These are phyloP conservation scores for Ascidia mentula DNA, from an alignment of 23 tunicate species.

Conservation along the genomic window DNA sequence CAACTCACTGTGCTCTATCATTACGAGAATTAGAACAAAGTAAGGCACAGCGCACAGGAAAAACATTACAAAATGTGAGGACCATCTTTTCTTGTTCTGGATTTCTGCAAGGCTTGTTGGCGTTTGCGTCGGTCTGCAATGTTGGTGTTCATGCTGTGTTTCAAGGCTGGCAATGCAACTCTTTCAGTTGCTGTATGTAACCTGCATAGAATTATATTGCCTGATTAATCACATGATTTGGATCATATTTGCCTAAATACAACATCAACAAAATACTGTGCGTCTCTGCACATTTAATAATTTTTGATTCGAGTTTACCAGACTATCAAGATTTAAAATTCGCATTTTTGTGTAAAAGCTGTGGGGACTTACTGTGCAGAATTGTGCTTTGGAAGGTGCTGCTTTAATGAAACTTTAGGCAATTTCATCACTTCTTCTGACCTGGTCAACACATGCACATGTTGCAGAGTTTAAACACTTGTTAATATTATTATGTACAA, in stretches of 20 bases:
- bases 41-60: not conserved
- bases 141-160: conserved; percentile 62
- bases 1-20: too few species aligned
- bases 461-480: too few species aligned
- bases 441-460: too few species aligned
- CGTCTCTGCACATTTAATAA: too few species aligned
- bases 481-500: too few species aligned
- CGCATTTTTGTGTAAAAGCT: too few species aligned
- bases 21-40: too few species aligned
- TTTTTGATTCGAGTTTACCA: too few species aligned
- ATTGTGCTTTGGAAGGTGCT: conserved; percentile 24
- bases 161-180: conserved; percentile 49
- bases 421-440: conserved; percentile 35
- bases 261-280: too few species aligned
- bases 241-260: too few species aligned
- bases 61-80: not conserved
- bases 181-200: conserved; percentile 18
- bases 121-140: conserved; percentile 63
- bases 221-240: too few species aligned
- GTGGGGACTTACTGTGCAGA: conserved; percentile 34
- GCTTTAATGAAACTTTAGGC: conserved; percentile 45
- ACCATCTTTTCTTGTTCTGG: conserved; percentile 26
- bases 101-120: conserved; percentile 60
- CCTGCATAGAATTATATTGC: not conserved
- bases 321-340: too few species aligned